Percentiles rank a stretch among this genome's conserved stretches.
Evolutionary conservation across 35 echinoderm and acorn worm genomes (phyloP).

Genomic region (Apostichopus californicus): DNA sequence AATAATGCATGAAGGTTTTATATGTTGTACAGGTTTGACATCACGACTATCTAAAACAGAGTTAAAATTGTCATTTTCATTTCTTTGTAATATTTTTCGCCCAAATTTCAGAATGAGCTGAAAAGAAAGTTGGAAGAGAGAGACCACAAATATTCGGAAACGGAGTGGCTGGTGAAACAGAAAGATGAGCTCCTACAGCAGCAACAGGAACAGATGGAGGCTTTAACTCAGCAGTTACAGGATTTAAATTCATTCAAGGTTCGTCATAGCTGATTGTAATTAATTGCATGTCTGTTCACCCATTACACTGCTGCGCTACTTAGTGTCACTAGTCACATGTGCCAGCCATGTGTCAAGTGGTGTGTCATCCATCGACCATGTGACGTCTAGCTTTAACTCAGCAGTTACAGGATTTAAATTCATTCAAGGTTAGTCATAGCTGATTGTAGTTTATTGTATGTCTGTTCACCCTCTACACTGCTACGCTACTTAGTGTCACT

Average conservation of each 20-base stretch:
- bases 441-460: no score
- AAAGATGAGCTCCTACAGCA: constrained; percentile 85
- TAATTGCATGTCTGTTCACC: no score
- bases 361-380: no score
- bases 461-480: no score
- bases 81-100: neutral
- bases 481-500: no score
- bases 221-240: constrained; percentile 50
- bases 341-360: no score
- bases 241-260: neutral
- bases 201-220: constrained; percentile 95
- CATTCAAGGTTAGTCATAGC: neutral
- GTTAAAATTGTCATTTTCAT: no score
- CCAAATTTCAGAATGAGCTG: constrained; percentile 68
- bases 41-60: no score
- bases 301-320: no score
- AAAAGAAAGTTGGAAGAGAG: constrained; percentile 93
- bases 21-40: no score
- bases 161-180: constrained; percentile 64
- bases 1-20: no score
- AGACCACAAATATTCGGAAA: constrained; percentile 61
- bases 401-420: neutral
- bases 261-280: neutral
- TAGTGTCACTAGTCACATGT: no score
- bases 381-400: constrained; percentile 53